Percentiles rank a stretch among this genome's conserved stretches.
Evolutionary conservation across 2,888 invertebrate species (phyloP).

Genomic region (Sipha maydis): DNA sequence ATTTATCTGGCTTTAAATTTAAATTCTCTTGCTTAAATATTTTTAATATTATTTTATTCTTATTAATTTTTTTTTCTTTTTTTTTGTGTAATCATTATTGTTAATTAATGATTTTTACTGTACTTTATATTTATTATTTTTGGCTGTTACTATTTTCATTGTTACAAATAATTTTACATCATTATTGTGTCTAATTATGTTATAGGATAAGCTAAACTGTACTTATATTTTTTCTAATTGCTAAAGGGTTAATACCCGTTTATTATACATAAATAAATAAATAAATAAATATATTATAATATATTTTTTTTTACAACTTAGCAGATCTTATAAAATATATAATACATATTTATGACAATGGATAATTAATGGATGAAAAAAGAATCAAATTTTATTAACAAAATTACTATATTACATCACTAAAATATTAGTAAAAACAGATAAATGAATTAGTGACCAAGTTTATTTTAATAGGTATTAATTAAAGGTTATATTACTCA

Average conservation of each 20-base stretch:
- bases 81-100: neutral
- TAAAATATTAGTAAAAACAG: no score
- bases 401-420: no score
- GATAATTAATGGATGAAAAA: no score
- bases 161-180: neutral
- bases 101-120: neutral
- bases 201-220: neutral
- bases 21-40: neutral
- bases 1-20: neutral
- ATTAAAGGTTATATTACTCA: no score
- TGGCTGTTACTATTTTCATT: neutral
- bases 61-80: neutral
- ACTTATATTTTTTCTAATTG: neutral
- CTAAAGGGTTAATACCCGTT: neutral
- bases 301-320: no score
- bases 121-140: neutral
- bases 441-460: no score
- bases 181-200: neutral
- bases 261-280: conserved; percentile 1
- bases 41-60: no score
- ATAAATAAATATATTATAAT: neutral
- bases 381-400: no score
- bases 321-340: no score
- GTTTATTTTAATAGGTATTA: no score
- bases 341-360: no score